phyloP scores from a whole-genome alignment of 2,797 vertebrate species.

The Eleutherodactylus coqui region DNA sequence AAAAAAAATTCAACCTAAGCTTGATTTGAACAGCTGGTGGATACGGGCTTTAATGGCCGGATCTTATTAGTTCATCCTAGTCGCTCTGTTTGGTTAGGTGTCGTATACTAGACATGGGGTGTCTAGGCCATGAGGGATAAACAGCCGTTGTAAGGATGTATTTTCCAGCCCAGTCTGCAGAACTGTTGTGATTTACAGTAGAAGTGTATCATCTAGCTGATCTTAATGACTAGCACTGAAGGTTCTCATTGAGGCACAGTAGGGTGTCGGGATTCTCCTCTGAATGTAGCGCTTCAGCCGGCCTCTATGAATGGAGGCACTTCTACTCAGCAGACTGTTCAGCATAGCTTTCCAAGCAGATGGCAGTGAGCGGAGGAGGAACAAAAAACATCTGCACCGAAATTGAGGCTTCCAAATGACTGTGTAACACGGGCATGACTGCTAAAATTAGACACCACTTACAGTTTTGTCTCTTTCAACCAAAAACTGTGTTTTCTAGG shows the following conservation, averaged over 20 bases:
- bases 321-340: constrained; percentile 25
- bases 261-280: not conserved
- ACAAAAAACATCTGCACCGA: constrained; percentile 57
- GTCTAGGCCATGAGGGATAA: not conserved
- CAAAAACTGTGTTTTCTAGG: too few species aligned
- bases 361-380: constrained; percentile 27
- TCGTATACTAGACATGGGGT: not conserved
- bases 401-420: constrained; percentile 22
- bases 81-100: too few species aligned
- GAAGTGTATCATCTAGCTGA: not conserved
- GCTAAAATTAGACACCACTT: not conserved
- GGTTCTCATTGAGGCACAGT: constrained; percentile 20
- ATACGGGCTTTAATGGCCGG: not conserved
- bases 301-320: constrained; percentile 17
- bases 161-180: not conserved
- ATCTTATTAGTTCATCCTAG: not conserved
- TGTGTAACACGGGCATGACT: constrained; percentile 41
- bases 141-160: too few species aligned
- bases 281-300: not conserved
- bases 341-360: constrained; percentile 51
- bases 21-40: too few species aligned
- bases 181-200: not conserved
- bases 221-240: not conserved
- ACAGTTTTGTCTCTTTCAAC: not conserved
- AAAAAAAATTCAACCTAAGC: too few species aligned